These are phyloP conservation scores for Lates japonicus DNA, from an alignment of 2,797 vertebrate genomes.

Conservation along the genomic window DNA sequence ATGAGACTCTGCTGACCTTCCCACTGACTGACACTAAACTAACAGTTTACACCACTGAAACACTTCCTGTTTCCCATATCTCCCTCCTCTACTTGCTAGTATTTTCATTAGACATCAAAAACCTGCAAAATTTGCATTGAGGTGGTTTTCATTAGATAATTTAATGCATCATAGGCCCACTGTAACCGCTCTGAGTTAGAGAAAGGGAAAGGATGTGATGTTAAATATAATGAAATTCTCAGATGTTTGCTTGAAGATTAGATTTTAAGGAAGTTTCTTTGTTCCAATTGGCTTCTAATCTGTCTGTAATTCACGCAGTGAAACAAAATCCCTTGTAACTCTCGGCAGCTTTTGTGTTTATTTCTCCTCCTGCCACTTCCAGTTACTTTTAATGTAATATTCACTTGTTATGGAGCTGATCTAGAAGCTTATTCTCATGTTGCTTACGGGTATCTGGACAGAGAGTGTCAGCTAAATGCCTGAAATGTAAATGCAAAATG, in stretches of 20 bases:
- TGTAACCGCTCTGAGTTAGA: background rate
- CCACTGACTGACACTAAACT: slow-evolving; percentile 8
- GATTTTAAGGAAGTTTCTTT: slow-evolving; percentile 42
- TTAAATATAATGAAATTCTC: slow-evolving; percentile 33
- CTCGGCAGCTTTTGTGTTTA: slow-evolving; percentile 53
- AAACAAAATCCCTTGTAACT: slow-evolving; percentile 35
- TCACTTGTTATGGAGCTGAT: slow-evolving; percentile 45
- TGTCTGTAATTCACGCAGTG: slow-evolving; percentile 23
- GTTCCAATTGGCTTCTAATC: slow-evolving; percentile 54
- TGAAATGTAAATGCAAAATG: slow-evolving; percentile 49
- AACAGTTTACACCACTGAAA: background rate
- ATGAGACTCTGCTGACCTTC: slow-evolving; percentile 21
- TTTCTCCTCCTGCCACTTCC: slow-evolving; percentile 56
- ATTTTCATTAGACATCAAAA: background rate
- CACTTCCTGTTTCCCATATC: slow-evolving; percentile 43
- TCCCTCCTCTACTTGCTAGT: background rate
- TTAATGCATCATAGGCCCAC: slow-evolving; percentile 11
- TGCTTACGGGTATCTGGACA: slow-evolving; percentile 48
- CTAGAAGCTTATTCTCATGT: slow-evolving; percentile 9
- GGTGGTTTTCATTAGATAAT: slow-evolving; percentile 19
- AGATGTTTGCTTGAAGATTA: slow-evolving; percentile 45
- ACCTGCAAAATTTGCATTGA: background rate
- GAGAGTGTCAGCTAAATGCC: slow-evolving; percentile 58
- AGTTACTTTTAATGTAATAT: slow-evolving; percentile 26
- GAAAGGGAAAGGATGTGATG: slow-evolving; percentile 20